Evolutionary conservation across 2,113 vertebrate species (phyloP), one percentile per base, ranked within the genome.

Genomic region (Xenus cinereus): DNA sequence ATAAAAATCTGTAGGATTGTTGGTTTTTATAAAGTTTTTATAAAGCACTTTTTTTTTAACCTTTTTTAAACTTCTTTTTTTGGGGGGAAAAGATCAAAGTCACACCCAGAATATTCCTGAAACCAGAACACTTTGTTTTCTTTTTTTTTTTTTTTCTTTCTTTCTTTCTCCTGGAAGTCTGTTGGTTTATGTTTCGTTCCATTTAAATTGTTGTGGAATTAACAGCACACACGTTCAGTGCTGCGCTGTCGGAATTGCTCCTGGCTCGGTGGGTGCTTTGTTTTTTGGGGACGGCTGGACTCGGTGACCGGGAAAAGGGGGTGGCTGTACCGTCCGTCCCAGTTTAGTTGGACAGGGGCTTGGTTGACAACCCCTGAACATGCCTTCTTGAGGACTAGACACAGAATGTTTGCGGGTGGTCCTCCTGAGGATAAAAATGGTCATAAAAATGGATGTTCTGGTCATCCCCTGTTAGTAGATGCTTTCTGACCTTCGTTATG

Each of bases 291-390:
- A 39, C 13, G 28, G 24, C 37, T 33, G 14, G 51, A 46, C 37
- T 84, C 50, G 27, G 22, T 41, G 43, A 17, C 37, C 53, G 54
- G 62, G 51, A 53, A 73, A 50, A 17, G 48, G 64, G 68, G 37
- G 18, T 12, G 59, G 26, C 9, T 60, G 16, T 32, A n/a, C 20
- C 0, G 0, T 50, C 7, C 71, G 54, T 37, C 67, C 50, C 26
- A 27, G 50, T 59, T 53, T 35, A 71, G 37, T 2, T 63, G 54
- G 72, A 59, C 32, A 28, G n/a, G 35, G 39, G 41, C 46, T 88
- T 53, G 51, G 45, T 66, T 90, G 76, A 33, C 26, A 88, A 10
- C 2, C 48, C 26, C 9, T 59, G 11, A 64, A 62, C 45, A 28
- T 14, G 7, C 3, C 10, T 76, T 82, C 48, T 33, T 83, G 33